These are phyloP conservation scores for Sabatieria punctata DNA, from an alignment of 2,888 invertebrate species.

Conservation along the genomic window DNA sequence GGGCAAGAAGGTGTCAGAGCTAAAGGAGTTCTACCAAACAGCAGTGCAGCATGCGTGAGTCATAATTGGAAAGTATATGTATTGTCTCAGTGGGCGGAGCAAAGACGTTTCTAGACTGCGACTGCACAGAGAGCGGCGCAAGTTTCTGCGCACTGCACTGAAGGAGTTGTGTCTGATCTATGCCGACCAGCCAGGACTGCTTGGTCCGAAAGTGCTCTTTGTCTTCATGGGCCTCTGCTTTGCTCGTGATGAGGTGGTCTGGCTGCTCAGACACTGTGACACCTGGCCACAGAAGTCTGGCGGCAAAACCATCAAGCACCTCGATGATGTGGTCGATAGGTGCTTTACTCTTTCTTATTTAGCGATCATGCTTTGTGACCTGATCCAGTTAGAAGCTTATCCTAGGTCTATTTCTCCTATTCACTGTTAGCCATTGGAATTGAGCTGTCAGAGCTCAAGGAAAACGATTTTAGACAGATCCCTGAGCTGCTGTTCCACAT, in stretches of 20 bases:
- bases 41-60: slow-evolving; percentile 66
- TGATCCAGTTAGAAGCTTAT: no score
- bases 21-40: slow-evolving; percentile 80
- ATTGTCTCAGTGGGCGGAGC: neutral
- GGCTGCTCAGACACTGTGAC: slow-evolving; percentile 87
- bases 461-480: slow-evolving; percentile 48
- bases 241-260: slow-evolving; percentile 85
- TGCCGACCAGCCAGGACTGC: slow-evolving; percentile 88
- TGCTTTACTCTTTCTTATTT: neutral
- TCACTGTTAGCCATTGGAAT: no score
- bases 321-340: slow-evolving; percentile 78
- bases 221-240: slow-evolving; percentile 90
- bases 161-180: slow-evolving; percentile 85
- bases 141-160: slow-evolving; percentile 81
- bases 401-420: no score
- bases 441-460: no score
- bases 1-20: slow-evolving; percentile 74
- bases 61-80: neutral
- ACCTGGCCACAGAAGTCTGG: slow-evolving; percentile 68
- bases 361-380: no score
- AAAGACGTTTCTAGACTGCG: neutral
- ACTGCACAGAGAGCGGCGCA: slow-evolving; percentile 80
- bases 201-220: slow-evolving; percentile 88
- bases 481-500: slow-evolving; percentile 94
- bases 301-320: slow-evolving; percentile 46